These are phyloP conservation scores for Oriolus oriolus DNA, from an alignment of 2,113 vertebrate genomes.

Conservation along the genomic window DNA sequence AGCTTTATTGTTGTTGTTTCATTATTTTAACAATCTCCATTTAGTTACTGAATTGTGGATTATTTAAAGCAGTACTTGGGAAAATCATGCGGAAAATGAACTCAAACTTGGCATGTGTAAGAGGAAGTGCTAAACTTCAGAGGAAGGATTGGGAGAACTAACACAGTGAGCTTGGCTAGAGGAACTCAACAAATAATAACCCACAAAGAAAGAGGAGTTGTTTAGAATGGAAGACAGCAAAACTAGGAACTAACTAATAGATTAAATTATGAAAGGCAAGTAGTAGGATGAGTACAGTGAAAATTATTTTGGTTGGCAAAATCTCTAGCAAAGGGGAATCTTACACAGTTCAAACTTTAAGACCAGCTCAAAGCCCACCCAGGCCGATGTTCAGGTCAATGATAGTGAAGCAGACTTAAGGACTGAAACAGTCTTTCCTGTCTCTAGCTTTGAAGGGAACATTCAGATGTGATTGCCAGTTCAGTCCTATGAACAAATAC, in stretches of 20 bases:
- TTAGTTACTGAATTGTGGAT: constrained; percentile 19
- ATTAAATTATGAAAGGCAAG: not conserved
- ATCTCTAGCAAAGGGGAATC: not conserved
- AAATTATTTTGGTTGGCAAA: not conserved
- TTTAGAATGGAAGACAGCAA: not conserved
- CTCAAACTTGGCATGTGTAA: constrained; percentile 13
- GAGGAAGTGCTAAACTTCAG: constrained; percentile 45
- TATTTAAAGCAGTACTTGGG: constrained; percentile 45
- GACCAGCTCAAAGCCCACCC: not conserved
- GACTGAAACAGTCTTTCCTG: not conserved
- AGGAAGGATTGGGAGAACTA: not conserved
- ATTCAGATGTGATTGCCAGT: not conserved
- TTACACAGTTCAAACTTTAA: not conserved
- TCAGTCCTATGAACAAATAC: not conserved
- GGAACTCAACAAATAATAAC: not conserved
- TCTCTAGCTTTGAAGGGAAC: not conserved
- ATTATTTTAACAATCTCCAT: constrained; percentile 36
- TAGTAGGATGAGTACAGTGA: not conserved
- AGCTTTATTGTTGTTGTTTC: constrained; percentile 29
- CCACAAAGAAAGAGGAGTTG: not conserved
- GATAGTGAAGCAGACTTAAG: not conserved
- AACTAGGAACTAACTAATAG: not conserved
- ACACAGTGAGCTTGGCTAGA: not conserved
- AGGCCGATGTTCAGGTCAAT: not conserved
- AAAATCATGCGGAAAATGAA: constrained; percentile 39